Base-by-base conservation (phyloP, 2,113 vertebrate genomes). In the Steatornis caripensis region DNA sequence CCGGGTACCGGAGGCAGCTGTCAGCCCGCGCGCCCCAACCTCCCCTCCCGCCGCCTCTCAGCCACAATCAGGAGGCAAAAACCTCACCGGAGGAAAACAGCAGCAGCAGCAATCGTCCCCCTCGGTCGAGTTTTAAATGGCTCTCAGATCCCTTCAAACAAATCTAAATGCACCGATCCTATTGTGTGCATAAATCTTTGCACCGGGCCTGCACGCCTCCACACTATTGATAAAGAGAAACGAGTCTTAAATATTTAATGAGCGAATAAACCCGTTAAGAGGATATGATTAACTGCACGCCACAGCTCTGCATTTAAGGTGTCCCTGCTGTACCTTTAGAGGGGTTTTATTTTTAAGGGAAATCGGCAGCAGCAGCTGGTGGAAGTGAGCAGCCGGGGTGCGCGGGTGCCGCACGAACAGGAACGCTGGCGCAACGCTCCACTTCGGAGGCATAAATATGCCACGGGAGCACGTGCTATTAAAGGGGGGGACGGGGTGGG, bases 221-320 rank as follows among this genome's bases (percentile, higher is more conserved):
- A 84, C 93, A 91, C 95, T 96, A 96, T 91, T 97, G 97, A 97
- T 98, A 98, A 98, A 97, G 97, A 49, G 93, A 98, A 98, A 96
- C 82, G 80, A 89, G 93, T 92, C 96, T 98, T 97, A 96, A 98
- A 97, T 98, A 97, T 97, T 98, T 98, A 96, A 98, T 97, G 97
- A 98, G 90, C 92, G 95, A 98, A 97, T 97, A 98, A 98, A 96
- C 97, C 97, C 97, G 96, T 97, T 98, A 97, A 98, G 96, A 98
- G 95, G 97, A 97, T 94, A 97, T 96, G 98, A 98, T 97, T 96
- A 97, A 97, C 93, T 90, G 95, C 95, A 92, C 70, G 95, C 76
- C 68, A 76, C 84, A 53, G 93, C 93, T 89, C 91, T 68, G 91
- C 95, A 84, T 95, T 97, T 92, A 95, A 95, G 91, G 90, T 60